Conservation (phyloP, 2,797 vertebrate genomes). For the Masticophis lateralis region DNA sequence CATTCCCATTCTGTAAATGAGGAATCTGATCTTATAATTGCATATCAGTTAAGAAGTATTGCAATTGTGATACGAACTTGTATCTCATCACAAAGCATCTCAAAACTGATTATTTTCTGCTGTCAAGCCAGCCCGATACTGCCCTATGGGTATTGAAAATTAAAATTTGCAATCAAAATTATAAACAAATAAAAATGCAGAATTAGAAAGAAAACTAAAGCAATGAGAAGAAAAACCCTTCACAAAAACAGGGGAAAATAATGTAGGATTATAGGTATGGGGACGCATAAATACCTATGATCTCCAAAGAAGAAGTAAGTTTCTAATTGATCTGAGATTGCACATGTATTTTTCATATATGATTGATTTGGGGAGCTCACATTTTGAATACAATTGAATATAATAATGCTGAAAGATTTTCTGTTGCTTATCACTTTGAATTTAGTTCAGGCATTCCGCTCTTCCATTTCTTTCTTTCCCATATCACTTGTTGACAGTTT, state of each 20-base stretch:
- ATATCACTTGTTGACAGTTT: neutral
- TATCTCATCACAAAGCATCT: neutral
- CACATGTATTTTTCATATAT: neutral
- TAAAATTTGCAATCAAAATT: neutral
- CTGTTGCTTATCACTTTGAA: neutral
- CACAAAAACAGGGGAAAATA: neutral
- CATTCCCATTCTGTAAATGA: neutral
- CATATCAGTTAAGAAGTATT: neutral
- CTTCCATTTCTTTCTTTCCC: neutral
- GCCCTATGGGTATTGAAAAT: neutral
- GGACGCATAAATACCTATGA: neutral
- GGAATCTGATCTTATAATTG: neutral
- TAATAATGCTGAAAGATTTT: neutral
- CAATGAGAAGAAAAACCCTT: neutral
- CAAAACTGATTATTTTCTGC: neutral
- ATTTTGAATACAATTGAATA: neutral
- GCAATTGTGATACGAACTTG: neutral
- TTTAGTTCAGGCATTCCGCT: neutral
- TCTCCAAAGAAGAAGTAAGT: neutral
- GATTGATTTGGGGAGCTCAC: neutral
- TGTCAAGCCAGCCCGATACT: neutral
- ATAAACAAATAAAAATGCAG: neutral
- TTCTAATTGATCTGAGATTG: neutral
- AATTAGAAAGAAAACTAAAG: neutral
- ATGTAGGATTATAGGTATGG: neutral